Percentiles rank a stretch among this genome's conserved stretches.
phyloP scores from a whole-genome alignment of 2,113 vertebrate genomes.

The Rynchops niger region DNA sequence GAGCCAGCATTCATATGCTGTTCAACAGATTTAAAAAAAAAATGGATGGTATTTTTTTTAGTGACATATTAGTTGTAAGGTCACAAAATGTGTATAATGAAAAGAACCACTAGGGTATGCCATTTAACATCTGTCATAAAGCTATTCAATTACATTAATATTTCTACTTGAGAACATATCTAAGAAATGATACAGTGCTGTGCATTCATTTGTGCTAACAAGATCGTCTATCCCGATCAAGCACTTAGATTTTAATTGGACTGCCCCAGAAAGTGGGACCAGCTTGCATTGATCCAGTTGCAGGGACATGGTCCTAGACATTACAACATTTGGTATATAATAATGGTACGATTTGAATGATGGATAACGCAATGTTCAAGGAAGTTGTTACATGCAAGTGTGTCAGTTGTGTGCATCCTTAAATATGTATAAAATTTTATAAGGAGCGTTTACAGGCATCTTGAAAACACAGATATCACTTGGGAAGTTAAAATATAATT shows the following conservation, averaged over 20 bases:
- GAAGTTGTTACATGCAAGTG: background rate
- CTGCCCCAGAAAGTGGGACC: background rate
- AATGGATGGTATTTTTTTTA: background rate
- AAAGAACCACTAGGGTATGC: background rate
- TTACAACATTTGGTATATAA: background rate
- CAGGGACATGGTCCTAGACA: background rate
- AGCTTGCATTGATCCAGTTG: background rate
- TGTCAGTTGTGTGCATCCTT: background rate
- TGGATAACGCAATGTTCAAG: background rate
- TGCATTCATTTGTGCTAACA: background rate
- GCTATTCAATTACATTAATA: background rate
- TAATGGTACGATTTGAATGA: background rate
- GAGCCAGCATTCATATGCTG: background rate
- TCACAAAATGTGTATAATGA: background rate
- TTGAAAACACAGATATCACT: background rate
- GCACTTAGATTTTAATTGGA: background rate
- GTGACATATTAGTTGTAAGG: background rate
- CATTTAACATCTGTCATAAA: background rate
- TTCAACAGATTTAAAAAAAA: background rate
- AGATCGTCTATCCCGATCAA: background rate
- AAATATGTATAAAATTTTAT: background rate
- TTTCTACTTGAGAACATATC: background rate
- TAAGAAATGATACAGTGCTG: background rate
- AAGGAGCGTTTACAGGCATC: background rate
- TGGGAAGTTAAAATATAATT: background rate